Evolutionary conservation across 2,888 invertebrate species (phyloP), one percentile per base, ranked within the genome.

Genomic region (Caenorhabditis becei): DNA sequence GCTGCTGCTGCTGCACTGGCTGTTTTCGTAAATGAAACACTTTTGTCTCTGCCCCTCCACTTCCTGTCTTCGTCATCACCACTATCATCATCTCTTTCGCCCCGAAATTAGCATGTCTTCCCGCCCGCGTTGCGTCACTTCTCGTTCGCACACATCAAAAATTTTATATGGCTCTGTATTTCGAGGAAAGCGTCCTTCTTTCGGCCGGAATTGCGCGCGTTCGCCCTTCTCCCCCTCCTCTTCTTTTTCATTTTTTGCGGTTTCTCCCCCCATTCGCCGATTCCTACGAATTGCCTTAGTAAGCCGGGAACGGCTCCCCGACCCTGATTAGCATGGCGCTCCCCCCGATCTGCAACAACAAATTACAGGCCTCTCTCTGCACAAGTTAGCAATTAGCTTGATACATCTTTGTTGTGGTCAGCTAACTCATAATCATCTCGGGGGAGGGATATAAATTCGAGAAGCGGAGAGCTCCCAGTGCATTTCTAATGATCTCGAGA

Each of bases 131-230:
- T 65, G 53, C 56, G 72, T 74, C 74, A 74, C 59, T 66, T 59
- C 66, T 74, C 74, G 65, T 74, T 74, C 74, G 65, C 74, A 65
- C 74, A 74, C 74, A 74, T 74, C 74, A 74, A 74, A 72, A 63
- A 72, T 72, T 72, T 65, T 72, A 72, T 72, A 62, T 70, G 44
- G 44, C 67, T 56, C 51, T 32, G 10, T 7, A 10, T n/a, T n/a
- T n/a, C 4, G 10, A 32, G 59, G 59, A 54, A 54, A 35, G 59
- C 41, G 58, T 53, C 69, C 18, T 26, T 59, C 54, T 61, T 70
- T 53, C 61, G 14, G 24, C 61, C 70, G 70, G 70, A 69, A 69
- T 69, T 56, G 66, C 44, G 26, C 54, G 66, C 61, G 61, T 59
- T 67, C 69, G 58, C 32, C 32, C 41, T 41, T 61, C 53, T 16